phyloP scores from a whole-genome alignment of 2,797 vertebrate genomes.

The Harpagifer antarcticus region DNA sequence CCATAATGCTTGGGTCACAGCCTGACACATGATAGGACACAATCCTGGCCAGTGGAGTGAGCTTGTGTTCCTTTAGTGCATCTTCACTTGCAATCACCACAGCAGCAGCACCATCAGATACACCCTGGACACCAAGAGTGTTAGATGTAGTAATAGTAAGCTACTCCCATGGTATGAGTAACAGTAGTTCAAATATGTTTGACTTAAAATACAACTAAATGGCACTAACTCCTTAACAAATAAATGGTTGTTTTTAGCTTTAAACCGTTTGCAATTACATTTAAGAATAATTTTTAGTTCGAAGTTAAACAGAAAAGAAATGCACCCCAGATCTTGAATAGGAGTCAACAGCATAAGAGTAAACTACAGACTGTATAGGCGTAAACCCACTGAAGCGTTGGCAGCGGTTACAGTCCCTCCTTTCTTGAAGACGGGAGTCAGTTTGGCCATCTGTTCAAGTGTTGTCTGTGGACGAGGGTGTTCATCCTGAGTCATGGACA shows the following conservation, averaged over 20 bases:
- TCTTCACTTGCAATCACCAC: constrained; percentile 95
- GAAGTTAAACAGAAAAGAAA: neutral
- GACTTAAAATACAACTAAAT: neutral
- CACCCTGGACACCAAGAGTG: constrained; percentile 81
- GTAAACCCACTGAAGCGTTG: constrained; percentile 92
- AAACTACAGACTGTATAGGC: constrained; percentile 49
- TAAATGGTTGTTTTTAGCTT: neutral
- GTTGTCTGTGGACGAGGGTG: constrained; percentile 94
- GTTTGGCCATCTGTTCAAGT: constrained; percentile 91
- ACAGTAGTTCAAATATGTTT: constrained; percentile 7
- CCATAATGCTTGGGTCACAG: constrained; percentile 98
- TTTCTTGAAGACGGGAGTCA: constrained; percentile 93
- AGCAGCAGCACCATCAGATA: constrained; percentile 93
- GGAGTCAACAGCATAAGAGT: neutral
- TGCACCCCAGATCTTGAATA: neutral
- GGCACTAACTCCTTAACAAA: neutral
- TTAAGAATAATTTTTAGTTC: neutral
- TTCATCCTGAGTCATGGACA: constrained; percentile 90
- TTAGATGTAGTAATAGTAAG: neutral
- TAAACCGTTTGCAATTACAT: neutral
- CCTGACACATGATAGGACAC: constrained; percentile 92
- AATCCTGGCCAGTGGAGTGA: constrained; percentile 93
- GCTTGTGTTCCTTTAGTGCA: constrained; percentile 91
- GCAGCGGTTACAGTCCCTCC: constrained; percentile 95
- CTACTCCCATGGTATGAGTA: neutral